These are phyloP conservation scores for Acheta domesticus DNA, from an alignment of 2,888 invertebrate species.

Conservation along the genomic window DNA sequence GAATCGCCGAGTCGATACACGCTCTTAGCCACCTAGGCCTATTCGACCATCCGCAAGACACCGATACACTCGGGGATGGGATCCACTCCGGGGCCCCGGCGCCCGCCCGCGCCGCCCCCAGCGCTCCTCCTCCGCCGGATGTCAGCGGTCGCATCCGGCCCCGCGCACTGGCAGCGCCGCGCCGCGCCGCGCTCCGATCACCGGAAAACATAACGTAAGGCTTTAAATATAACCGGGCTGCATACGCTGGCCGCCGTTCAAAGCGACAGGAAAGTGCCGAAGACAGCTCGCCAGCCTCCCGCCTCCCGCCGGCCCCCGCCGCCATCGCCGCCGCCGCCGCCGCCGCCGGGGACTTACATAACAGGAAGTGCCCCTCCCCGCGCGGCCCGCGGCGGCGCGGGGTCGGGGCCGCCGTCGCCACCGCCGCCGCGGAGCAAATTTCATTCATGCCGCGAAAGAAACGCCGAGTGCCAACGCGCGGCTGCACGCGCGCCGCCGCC, in stretches of 20 bases:
- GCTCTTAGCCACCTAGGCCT: too few relatives aligned
- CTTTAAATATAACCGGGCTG: slow-evolving; percentile 18
- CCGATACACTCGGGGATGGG: too few relatives aligned
- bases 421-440: slow-evolving; percentile 5
- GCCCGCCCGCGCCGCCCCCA: not conserved
- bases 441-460: slow-evolving; percentile 1
- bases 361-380: slow-evolving; percentile 18
- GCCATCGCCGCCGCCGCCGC: too few relatives aligned
- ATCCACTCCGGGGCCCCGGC: too few relatives aligned
- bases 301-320: too few relatives aligned
- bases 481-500: too few relatives aligned
- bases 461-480: not conserved
- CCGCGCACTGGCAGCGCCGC: not conserved
- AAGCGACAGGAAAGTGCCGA: not conserved
- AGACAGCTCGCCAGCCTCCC: not conserved
- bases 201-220: slow-evolving; percentile 18
- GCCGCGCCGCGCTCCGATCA: not conserved
- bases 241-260: not conserved
- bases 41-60: too few relatives aligned
- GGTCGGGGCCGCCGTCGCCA: not conserved
- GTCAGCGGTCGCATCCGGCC: not conserved
- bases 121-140: not conserved
- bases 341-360: not conserved
- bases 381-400: not conserved
- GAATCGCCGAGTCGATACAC: too few relatives aligned